phyloP scores from a whole-genome alignment of 2,113 vertebrate species.

The Collichthys lucidus region DNA sequence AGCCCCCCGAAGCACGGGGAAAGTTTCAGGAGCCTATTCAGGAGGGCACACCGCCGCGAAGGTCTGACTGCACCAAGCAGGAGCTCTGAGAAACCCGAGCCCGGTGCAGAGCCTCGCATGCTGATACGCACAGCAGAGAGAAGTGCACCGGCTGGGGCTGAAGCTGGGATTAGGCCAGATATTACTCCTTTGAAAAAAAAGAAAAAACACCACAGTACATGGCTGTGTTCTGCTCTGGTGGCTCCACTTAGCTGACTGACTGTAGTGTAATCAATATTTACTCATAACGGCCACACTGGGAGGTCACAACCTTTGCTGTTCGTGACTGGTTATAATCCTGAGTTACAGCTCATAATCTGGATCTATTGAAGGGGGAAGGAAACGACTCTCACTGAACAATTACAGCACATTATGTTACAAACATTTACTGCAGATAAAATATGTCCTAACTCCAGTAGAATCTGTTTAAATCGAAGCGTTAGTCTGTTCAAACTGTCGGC shows the following conservation, averaged over 20 bases:
- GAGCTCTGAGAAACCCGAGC: slow-evolving; percentile 71
- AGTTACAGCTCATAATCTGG: slow-evolving; percentile 62
- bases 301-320: slow-evolving; percentile 76
- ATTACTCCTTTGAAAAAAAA: slow-evolving; percentile 56
- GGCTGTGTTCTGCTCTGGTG: slow-evolving; percentile 66
- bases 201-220: slow-evolving; percentile 57
- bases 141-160: slow-evolving; percentile 48
- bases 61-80: slow-evolving; percentile 50
- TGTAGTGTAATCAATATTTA: slow-evolving; percentile 78
- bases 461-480: slow-evolving; percentile 23
- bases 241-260: slow-evolving; percentile 74
- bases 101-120: slow-evolving; percentile 54
- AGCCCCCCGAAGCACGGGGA: slow-evolving; percentile 33
- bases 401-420: slow-evolving; percentile 16
- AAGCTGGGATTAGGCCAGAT: slow-evolving; percentile 70
- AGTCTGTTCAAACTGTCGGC: slow-evolving; percentile 37
- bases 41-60: slow-evolving; percentile 10
- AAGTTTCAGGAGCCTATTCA: slow-evolving; percentile 54
- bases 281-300: slow-evolving; percentile 74
- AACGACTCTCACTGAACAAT: slow-evolving; percentile 16
- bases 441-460: slow-evolving; percentile 1
- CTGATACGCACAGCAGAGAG: slow-evolving; percentile 73
- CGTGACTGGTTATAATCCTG: slow-evolving; percentile 69
- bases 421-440: not conserved
- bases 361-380: slow-evolving; percentile 30